These are phyloP conservation scores for Sarcophaga carnaria DNA, from an alignment of 2,888 invertebrate genomes.

Conservation along the genomic window DNA sequence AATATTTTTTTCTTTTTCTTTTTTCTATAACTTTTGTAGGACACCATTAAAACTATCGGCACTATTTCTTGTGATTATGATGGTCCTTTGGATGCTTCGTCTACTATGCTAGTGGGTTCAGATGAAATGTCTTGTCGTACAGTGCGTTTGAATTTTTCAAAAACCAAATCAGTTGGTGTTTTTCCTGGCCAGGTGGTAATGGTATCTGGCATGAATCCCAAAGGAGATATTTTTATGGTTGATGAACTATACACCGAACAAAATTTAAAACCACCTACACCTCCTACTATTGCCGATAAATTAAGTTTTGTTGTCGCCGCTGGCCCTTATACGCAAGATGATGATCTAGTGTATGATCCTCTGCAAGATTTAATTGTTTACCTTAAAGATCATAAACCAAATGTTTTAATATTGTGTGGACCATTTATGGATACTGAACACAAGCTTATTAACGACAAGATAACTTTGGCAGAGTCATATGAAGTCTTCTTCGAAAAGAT, in stretches of 20 bases:
- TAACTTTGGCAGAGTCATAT: slow-evolving; percentile 85
- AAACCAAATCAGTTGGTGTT: slow-evolving; percentile 80
- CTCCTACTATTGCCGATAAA: slow-evolving; percentile 83
- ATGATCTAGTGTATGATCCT: slow-evolving; percentile 91
- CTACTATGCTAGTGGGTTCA: slow-evolving; percentile 87
- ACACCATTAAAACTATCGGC: slow-evolving; percentile 84
- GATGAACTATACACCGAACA: slow-evolving; percentile 86
- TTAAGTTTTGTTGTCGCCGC: slow-evolving; percentile 88
- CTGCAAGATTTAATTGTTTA: slow-evolving; percentile 89
- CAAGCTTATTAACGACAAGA: slow-evolving; percentile 84
- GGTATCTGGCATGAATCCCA: slow-evolving; percentile 88
- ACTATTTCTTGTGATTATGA: slow-evolving; percentile 89
- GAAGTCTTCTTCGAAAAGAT: slow-evolving; percentile 89
- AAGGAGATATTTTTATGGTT: slow-evolving; percentile 86
- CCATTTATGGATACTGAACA: slow-evolving; percentile 91
- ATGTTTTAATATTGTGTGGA: slow-evolving; percentile 91
- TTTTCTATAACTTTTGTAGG: slow-evolving; percentile 57
- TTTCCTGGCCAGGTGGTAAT: slow-evolving; percentile 84
- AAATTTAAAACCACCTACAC: slow-evolving; percentile 80
- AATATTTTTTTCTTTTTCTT: neutral
- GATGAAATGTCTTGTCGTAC: slow-evolving; percentile 83
- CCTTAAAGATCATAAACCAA: slow-evolving; percentile 87
- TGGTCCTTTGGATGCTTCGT: slow-evolving; percentile 87
- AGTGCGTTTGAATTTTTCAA: slow-evolving; percentile 83
- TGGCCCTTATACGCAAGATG: slow-evolving; percentile 92